Conservation (phyloP, 2,113 vertebrate genomes). For the Crotophaga sulcirostris region DNA sequence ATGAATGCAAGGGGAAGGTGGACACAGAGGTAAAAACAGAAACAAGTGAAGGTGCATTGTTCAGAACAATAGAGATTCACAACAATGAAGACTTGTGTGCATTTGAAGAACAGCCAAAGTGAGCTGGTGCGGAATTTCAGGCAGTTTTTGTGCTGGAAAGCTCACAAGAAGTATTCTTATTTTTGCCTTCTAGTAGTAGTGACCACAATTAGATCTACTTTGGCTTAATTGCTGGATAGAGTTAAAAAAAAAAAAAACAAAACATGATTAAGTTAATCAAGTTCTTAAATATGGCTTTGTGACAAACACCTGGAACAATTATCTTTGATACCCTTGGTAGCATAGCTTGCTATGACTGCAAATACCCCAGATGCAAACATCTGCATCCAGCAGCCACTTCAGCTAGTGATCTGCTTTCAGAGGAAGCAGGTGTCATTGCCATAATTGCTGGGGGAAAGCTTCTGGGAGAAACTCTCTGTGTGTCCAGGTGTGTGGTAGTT, state of each 20-base stretch:
- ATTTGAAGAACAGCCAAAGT: background rate
- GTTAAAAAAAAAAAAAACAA: background rate
- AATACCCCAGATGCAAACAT: background rate
- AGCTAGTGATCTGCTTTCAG: background rate
- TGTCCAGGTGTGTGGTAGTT: rapidly evolving
- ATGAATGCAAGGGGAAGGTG: background rate
- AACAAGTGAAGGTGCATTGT: background rate
- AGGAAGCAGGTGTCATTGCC: background rate
- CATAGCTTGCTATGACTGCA: background rate
- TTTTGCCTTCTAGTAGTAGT: slow-evolving; percentile 30
- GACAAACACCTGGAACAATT: background rate
- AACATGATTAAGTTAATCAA: background rate
- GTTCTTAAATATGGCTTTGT: background rate
- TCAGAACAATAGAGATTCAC: background rate
- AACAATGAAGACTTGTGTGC: background rate
- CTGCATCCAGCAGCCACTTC: background rate
- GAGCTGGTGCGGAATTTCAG: background rate
- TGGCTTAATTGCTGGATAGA: background rate
- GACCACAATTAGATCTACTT: background rate
- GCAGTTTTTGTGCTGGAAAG: background rate
- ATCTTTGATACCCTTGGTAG: background rate
- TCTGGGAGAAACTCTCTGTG: background rate
- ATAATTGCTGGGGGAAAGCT: background rate
- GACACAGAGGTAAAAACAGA: background rate
- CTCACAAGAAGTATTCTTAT: background rate